A percentile compares a stretch with the other conserved stretches of the same genome.
Conservation (phyloP, 2,113 vertebrate species). For the Catagonus wagneri region DNA sequence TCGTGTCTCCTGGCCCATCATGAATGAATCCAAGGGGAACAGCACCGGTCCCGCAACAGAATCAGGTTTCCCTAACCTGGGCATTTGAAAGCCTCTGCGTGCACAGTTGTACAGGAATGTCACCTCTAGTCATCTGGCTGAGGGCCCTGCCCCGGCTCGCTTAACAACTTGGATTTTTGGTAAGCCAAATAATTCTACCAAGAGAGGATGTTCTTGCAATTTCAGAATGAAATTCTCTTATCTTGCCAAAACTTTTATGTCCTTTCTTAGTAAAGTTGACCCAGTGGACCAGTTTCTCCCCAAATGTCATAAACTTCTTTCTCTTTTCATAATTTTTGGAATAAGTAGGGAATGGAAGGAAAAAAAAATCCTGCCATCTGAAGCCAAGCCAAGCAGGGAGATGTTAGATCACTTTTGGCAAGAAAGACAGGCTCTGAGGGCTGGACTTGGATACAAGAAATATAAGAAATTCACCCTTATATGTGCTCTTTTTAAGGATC, state of each 20-base stretch:
- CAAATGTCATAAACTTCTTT: constrained; percentile 52
- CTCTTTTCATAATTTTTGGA: constrained; percentile 57
- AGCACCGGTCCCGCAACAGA: background rate
- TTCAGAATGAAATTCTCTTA: constrained; percentile 54
- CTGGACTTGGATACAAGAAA: constrained; percentile 33
- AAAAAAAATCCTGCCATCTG: background rate
- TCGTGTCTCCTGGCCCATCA: background rate
- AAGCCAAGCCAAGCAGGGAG: constrained; percentile 3
- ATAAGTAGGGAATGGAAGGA: constrained; percentile 18
- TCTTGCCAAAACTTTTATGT: constrained; percentile 61
- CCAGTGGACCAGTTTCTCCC: background rate
- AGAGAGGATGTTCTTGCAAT: constrained; percentile 26
- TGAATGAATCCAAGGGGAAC: background rate
- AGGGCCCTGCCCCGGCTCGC: background rate
- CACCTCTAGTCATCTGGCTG: background rate
- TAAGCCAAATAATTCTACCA: background rate
- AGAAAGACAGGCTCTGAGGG: constrained; percentile 37
- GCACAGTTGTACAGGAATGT: background rate
- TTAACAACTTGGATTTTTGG: constrained; percentile 60
- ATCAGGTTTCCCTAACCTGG: background rate
- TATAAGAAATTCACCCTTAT: background rate
- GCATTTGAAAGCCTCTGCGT: background rate
- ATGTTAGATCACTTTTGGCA: constrained; percentile 54
- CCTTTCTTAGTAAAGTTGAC: constrained; percentile 56
- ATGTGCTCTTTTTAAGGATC: background rate